phyloP scores from a whole-genome alignment of 2,888 invertebrate genomes.

The Dolichopus griseipennis region DNA sequence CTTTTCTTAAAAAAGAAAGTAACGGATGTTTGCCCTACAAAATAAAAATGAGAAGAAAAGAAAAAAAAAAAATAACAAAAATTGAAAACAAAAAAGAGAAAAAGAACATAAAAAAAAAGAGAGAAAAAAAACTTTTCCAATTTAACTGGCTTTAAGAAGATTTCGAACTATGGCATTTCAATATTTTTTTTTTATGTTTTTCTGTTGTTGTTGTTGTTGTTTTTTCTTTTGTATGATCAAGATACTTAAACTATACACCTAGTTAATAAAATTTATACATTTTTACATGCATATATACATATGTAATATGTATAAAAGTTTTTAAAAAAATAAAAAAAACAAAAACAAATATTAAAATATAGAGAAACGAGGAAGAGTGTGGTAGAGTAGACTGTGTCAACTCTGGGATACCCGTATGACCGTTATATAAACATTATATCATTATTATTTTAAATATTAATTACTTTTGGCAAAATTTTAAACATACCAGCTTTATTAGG shows the following conservation, averaged over 20 bases:
- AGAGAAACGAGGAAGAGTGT: no score
- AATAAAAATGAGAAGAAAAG: not conserved
- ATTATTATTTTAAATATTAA: no score
- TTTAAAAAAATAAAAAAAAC: no score
- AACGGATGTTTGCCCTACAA: conserved; percentile 3
- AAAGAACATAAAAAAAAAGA: not conserved
- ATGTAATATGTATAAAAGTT: no score
- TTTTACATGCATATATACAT: no score
- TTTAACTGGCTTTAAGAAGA: not conserved
- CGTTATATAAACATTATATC: no score
- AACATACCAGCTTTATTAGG: no score
- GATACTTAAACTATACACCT: not conserved
- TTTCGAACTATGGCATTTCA: not conserved
- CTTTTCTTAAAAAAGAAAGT: not conserved
- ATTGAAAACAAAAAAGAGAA: not conserved
- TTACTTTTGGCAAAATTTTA: no score
- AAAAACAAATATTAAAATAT: no score
- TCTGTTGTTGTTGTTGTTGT: not conserved
- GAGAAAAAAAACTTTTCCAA: not conserved
- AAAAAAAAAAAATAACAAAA: not conserved
- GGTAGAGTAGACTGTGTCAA: no score
- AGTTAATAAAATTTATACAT: conserved; percentile 2
- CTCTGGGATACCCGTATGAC: no score
- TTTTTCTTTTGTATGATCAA: not conserved
- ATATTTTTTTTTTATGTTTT: not conserved